Percentiles rank a stretch among this genome's conserved stretches.
phyloP scores from a whole-genome alignment of 2,797 vertebrate species.

The Peromyscus attwateri region DNA sequence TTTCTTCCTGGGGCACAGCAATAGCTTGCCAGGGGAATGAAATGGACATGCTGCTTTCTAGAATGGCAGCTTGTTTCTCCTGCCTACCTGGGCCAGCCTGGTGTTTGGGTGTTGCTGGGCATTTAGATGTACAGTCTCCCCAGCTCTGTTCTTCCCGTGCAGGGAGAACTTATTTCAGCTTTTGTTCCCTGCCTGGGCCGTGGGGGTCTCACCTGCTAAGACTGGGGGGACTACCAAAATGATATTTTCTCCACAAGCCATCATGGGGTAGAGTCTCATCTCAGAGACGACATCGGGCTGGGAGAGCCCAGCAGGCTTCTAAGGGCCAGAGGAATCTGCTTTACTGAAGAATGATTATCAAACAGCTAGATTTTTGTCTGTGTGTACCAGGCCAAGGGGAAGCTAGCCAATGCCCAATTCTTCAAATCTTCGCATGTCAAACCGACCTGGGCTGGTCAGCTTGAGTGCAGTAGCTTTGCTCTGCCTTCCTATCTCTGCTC shows the following conservation, averaged over 20 bases:
- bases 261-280: background rate
- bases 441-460: background rate
- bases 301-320: background rate
- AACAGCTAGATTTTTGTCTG: slow-evolving; percentile 3
- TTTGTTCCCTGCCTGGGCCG: background rate
- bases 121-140: background rate
- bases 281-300: background rate
- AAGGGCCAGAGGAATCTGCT: background rate
- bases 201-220: background rate
- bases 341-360: slow-evolving; percentile 40
- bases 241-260: background rate
- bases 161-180: slow-evolving; percentile 29
- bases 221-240: background rate
- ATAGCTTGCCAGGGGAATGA: slow-evolving; percentile 69
- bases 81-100: background rate
- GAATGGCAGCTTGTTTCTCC: slow-evolving; percentile 67
- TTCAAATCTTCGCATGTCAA: background rate
- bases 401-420: background rate
- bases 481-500: background rate
- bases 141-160: background rate
- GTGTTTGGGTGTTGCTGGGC: background rate
- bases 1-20: slow-evolving; percentile 52
- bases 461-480: background rate
- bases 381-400: background rate
- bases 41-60: slow-evolving; percentile 60